Percentiles rank a stretch among this genome's conserved stretches.
These are phyloP conservation scores for Macrotrachela quadricornifera DNA, from an alignment of 1,140 invertebrate species.

Conservation along the genomic window DNA sequence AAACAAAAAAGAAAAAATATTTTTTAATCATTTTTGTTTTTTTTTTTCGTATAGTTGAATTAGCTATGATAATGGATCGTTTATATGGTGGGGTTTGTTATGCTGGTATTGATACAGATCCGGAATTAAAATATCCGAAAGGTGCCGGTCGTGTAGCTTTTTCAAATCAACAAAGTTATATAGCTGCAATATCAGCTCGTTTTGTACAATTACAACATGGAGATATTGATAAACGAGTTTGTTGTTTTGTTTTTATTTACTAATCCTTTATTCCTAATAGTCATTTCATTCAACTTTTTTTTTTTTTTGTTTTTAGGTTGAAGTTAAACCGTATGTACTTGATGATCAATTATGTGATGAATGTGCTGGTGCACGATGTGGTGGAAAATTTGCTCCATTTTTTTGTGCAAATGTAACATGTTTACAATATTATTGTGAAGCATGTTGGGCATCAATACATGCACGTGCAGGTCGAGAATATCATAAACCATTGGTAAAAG, in stretches of 20 bases:
- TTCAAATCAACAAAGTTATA: conserved; percentile 95
- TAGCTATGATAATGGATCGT: conserved; percentile 96
- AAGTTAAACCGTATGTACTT: conserved; percentile 94
- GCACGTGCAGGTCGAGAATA: conserved; percentile 82
- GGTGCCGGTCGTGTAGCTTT: conserved; percentile 95
- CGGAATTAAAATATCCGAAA: conserved; percentile 96
- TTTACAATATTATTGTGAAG: conserved; percentile 95
- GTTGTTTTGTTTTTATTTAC: neutral
- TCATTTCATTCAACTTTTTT: too few relatives aligned
- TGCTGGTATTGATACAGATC: conserved; percentile 97
- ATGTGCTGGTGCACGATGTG: conserved; percentile 85
- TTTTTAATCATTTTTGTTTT: conserved; percentile 3
- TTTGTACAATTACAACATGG: conserved; percentile 96
- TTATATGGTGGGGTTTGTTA: conserved; percentile 95
- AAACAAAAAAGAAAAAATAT: neutral
- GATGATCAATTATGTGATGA: conserved; percentile 99
- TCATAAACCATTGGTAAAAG: conserved; percentile 95
- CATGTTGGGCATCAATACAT: conserved; percentile 96
- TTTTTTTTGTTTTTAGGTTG: conserved; percentile 36
- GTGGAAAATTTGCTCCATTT: conserved; percentile 91
- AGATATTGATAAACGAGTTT: conserved; percentile 82
- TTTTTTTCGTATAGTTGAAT: conserved; percentile 52
- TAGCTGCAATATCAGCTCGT: conserved; percentile 86
- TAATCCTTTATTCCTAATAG: neutral
- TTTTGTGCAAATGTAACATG: conserved; percentile 98